Base-by-base conservation (phyloP, 2,797 vertebrate species). In the Chromobotia macracanthus region DNA sequence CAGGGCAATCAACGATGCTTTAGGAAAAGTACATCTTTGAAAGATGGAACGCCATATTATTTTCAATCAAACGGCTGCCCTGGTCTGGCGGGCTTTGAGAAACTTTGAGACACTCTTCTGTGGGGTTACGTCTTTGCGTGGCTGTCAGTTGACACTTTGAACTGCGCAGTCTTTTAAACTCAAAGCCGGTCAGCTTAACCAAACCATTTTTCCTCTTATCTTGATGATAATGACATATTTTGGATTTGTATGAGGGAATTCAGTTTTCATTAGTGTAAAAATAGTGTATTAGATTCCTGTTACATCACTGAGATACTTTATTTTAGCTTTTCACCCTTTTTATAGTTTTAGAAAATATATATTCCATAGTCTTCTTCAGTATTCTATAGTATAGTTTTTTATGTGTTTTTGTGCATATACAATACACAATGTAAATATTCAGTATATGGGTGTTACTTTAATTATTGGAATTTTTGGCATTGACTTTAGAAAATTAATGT, bases 1-100 rank as follows among this genome's bases (percentile, higher is more conserved):
- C 94, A 95, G 93, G 94, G 95, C 95, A 97, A 97, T 97, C 96
- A 97, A 94, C 95, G 93, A 96, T 93, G 93, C 94, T 94, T 94
- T 94, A 92, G 93, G 92, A 94, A 94, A 94, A 93, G 93, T 94
- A 94, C 93, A 92, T 95, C 92, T 94, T 93, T 93, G 90, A 93
- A 93, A 94, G 93, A 94, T 94, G 93, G 90, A 94, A 91, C 86
- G 83, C 89, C 89, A 77, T 92, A 92, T 94, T 93, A 93, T 94
- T 93, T 93, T 91, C 91, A 90, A 84, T 89, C 91, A 88, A 90
- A 91, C 86, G 87, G 83, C 86, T 84, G 80, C 83, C 87, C 83
- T 74, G 88, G 86, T 90, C 87, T 84, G 87, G 87, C 80, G 82
- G 86, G 89, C 90, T 90, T 89, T 81, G 83, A 87, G 83, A 90